phyloP scores from a whole-genome alignment of 2,888 invertebrate species.

The Drosophila meridionalis region DNA sequence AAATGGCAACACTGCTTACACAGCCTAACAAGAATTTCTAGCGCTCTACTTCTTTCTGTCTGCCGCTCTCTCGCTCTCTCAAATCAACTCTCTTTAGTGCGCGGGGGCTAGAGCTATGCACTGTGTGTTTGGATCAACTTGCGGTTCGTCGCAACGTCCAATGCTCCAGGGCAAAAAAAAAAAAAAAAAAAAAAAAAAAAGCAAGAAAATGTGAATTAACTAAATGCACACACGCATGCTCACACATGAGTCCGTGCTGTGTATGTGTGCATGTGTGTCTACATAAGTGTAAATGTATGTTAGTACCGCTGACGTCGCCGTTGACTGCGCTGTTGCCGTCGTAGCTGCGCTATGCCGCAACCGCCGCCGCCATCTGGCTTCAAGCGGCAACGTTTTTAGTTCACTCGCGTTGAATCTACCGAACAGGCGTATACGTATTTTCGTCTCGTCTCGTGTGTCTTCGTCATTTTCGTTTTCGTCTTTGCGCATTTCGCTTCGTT shows the following conservation, averaged over 20 bases:
- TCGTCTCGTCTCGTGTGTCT: constrained; percentile 47
- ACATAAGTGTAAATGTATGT: constrained; percentile 6
- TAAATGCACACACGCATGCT: constrained; percentile 26
- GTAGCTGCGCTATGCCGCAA: constrained; percentile 48
- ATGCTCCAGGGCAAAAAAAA: constrained; percentile 60
- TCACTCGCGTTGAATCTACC: constrained; percentile 79
- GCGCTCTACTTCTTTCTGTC: constrained; percentile 5
- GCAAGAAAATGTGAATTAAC: constrained; percentile 40
- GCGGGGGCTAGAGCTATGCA: constrained; percentile 18
- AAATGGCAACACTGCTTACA: background rate
- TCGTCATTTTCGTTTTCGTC: constrained; percentile 35
- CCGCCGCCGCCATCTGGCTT: constrained; percentile 23
- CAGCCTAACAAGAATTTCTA: constrained; percentile 45
- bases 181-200: constrained; percentile 19
- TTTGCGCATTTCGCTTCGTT: constrained; percentile 55
- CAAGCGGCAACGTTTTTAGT: constrained; percentile 64
- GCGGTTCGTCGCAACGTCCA: constrained; percentile 64
- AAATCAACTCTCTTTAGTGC: background rate
- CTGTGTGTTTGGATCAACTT: constrained; percentile 60
- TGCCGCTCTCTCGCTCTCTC: constrained; percentile 15
- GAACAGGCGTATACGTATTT: constrained; percentile 76
- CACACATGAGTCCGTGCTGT: constrained; percentile 3
- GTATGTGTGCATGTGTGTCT: background rate
- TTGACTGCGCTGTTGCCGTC: constrained; percentile 34
- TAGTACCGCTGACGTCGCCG: constrained; percentile 38